Conservation (phyloP, 2,113 vertebrate species). For the Ahaetulla prasina region DNA sequence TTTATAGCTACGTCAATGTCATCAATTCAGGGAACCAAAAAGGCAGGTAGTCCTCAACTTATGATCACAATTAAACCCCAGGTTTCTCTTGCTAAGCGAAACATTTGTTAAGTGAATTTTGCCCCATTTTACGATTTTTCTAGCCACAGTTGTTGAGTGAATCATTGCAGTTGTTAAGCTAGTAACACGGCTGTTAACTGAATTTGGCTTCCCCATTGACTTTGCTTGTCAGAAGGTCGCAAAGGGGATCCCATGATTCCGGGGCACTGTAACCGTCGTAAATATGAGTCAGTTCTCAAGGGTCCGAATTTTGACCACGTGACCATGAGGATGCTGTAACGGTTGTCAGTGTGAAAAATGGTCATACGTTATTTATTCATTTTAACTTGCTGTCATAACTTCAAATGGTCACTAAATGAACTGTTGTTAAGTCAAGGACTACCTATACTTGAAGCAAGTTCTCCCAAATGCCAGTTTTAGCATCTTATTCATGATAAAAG, state of each 20-base stretch:
- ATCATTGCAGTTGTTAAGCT: not conserved
- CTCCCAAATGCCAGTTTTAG: not conserved
- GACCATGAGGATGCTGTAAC: not conserved
- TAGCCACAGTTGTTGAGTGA: not conserved
- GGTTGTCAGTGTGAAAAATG: not conserved
- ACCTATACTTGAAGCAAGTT: not conserved
- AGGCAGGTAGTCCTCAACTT: not conserved
- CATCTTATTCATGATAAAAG: not conserved
- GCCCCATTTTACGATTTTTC: not conserved
- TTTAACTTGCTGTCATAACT: not conserved
- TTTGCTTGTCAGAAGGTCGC: not conserved
- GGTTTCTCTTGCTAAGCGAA: not conserved
- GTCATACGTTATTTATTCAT: not conserved
- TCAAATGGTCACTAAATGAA: not conserved
- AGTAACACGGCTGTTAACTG: too few relatives aligned
- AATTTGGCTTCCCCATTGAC: not conserved
- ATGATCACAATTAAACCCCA: not conserved
- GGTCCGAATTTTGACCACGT: not conserved
- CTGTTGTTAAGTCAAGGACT: not conserved
- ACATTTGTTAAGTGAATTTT: fast-evolving
- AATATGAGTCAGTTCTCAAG: not conserved
- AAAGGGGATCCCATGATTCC: too few relatives aligned
- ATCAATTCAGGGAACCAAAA: not conserved
- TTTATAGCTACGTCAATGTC: not conserved
- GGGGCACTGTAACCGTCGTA: not conserved